Conservation (phyloP, 2,888 invertebrate species). For the Epinotia nisella region DNA sequence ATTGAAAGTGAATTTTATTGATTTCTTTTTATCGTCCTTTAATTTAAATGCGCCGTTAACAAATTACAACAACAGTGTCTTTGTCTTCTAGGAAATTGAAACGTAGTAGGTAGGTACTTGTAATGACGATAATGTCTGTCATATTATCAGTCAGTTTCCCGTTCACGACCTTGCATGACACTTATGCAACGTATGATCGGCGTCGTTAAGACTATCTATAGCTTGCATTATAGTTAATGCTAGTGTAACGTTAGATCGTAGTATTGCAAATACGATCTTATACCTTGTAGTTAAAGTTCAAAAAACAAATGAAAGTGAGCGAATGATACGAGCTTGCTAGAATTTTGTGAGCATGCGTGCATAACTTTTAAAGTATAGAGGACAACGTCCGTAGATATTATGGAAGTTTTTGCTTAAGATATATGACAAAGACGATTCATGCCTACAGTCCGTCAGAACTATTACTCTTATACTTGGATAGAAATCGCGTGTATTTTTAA, state of each 20-base stretch:
- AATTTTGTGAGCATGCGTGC: neutral
- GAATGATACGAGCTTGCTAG: neutral
- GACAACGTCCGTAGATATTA: neutral
- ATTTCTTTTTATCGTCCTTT: slow-evolving; percentile 1
- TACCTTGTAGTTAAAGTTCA: neutral
- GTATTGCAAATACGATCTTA: neutral
- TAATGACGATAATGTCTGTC: slow-evolving; percentile 23
- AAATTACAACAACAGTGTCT: slow-evolving; percentile 8
- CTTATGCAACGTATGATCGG: slow-evolving; percentile 24
- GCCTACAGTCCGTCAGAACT: no score
- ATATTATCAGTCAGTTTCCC: slow-evolving; percentile 33
- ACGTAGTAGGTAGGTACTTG: slow-evolving; percentile 15
- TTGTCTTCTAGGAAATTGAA: slow-evolving; percentile 21
- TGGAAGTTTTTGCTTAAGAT: neutral
- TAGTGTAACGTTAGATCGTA: neutral
- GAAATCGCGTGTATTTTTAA: no score
- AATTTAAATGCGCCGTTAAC: slow-evolving; percentile 18
- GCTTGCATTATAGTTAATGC: slow-evolving; percentile 6
- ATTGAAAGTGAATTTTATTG: neutral
- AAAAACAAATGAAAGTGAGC: neutral
- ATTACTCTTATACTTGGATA: no score
- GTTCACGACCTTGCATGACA: slow-evolving; percentile 35
- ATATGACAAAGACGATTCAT: neutral
- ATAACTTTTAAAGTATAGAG: neutral
- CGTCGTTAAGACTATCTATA: slow-evolving; percentile 14